Percentiles rank a stretch among this genome's conserved stretches.
Conservation (phyloP, 2,797 vertebrate species). For the Tinamus major region DNA sequence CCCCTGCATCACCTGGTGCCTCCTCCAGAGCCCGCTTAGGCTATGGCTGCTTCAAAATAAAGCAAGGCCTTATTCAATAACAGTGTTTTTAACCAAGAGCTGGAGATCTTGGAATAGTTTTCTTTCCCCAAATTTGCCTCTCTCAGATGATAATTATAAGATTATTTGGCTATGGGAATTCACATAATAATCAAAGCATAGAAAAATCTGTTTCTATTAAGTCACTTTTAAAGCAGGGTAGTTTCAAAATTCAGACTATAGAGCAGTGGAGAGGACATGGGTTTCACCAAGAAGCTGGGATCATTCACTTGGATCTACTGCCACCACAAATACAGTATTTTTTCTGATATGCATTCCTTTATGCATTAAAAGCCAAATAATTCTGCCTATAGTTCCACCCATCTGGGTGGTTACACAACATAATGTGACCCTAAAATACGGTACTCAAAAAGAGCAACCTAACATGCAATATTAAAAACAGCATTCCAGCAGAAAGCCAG, state of each 20-base stretch:
- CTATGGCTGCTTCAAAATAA: neutral
- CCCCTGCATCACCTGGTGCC: neutral
- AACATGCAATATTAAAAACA: neutral
- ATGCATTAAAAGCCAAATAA: constrained; percentile 31
- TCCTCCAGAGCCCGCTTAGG: neutral
- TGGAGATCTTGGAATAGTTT: neutral
- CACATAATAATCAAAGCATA: neutral
- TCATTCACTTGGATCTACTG: neutral
- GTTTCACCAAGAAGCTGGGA: neutral
- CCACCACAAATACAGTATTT: neutral
- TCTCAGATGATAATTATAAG: neutral
- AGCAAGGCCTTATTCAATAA: neutral
- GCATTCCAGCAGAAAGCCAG: neutral
- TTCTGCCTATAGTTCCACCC: constrained; percentile 4
- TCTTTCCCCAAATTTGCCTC: neutral
- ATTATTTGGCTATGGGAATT: neutral
- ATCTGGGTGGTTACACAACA: constrained; percentile 21
- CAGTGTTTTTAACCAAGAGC: neutral
- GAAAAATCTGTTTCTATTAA: neutral
- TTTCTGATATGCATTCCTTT: neutral
- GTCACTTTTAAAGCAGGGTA: neutral
- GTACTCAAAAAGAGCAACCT: constrained; percentile 4
- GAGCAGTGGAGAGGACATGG: neutral
- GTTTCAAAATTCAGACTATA: neutral
- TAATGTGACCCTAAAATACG: constrained; percentile 27